These are phyloP conservation scores for Drosophila sulfurigaster DNA, from an alignment of 1,140 invertebrate species.

Conservation along the genomic window DNA sequence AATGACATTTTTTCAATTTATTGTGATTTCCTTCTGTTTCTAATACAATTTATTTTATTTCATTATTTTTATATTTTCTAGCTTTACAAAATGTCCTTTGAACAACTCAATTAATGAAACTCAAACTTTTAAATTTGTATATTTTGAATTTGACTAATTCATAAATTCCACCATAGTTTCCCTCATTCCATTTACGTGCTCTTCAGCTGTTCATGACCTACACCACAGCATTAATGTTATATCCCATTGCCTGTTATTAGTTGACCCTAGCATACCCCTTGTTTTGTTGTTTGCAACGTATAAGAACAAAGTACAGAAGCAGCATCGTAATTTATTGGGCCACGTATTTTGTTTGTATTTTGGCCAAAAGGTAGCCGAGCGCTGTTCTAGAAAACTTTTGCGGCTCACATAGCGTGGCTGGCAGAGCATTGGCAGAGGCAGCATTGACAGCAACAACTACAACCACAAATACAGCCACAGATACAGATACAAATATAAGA, in stretches of 20 bases:
- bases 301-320: slow-evolving; percentile 33
- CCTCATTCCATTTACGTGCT: no score
- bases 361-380: slow-evolving; percentile 61
- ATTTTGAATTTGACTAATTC: no score
- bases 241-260: neutral
- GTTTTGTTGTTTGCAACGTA: neutral
- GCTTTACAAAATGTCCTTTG: no score
- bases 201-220: neutral
- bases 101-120: no score
- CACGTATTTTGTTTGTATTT: slow-evolving; percentile 75
- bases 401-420: slow-evolving; percentile 26
- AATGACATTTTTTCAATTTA: no score
- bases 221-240: neutral
- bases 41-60: no score
- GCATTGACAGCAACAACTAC: slow-evolving; percentile 35
- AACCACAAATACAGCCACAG: slow-evolving; percentile 50
- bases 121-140: no score
- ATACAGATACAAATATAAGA: neutral
- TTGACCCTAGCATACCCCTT: slow-evolving; percentile 3
- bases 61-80: no score
- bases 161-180: no score
- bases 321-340: slow-evolving; percentile 66
- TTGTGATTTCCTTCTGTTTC: no score
- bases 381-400: slow-evolving; percentile 71
- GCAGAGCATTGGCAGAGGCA: neutral